Conservation (phyloP, 2,888 invertebrate genomes). For the Piscicola geometra region DNA sequence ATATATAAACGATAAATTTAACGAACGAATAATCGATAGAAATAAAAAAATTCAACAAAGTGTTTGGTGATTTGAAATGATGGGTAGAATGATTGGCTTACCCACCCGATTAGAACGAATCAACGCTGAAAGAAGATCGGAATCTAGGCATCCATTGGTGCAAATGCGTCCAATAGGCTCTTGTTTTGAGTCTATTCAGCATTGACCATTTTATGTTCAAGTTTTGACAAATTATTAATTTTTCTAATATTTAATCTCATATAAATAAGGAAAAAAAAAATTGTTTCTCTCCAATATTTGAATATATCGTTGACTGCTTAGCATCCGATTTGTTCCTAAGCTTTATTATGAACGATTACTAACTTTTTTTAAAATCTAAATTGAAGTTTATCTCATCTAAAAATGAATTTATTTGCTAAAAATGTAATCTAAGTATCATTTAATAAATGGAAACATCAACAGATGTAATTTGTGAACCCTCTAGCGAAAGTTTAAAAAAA, state of each 20-base stretch:
- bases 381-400: too few relatives aligned
- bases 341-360: too few relatives aligned
- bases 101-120: constrained; percentile 58
- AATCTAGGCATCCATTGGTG: constrained; percentile 49
- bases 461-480: too few relatives aligned
- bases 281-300: not conserved
- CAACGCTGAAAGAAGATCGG: constrained; percentile 47
- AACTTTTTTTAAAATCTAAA: too few relatives aligned
- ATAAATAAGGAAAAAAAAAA: not conserved
- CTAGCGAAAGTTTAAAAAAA: too few relatives aligned
- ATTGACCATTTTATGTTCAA: not conserved
- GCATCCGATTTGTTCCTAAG: too few relatives aligned
- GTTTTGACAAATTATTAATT: not conserved
- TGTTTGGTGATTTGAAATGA: constrained; percentile 15
- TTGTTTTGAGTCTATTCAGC: not conserved
- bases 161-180: constrained; percentile 39
- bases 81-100: constrained; percentile 30
- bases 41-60: constrained; percentile 15
- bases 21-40: not conserved
- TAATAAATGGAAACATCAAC: too few relatives aligned
- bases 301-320: not conserved
- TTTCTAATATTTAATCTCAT: not conserved
- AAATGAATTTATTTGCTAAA: too few relatives aligned
- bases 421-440: too few relatives aligned
- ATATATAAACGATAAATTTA: not conserved